These are phyloP conservation scores for Tenrec ecaudatus DNA, from an alignment of 2,113 vertebrate genomes.

Conservation along the genomic window DNA sequence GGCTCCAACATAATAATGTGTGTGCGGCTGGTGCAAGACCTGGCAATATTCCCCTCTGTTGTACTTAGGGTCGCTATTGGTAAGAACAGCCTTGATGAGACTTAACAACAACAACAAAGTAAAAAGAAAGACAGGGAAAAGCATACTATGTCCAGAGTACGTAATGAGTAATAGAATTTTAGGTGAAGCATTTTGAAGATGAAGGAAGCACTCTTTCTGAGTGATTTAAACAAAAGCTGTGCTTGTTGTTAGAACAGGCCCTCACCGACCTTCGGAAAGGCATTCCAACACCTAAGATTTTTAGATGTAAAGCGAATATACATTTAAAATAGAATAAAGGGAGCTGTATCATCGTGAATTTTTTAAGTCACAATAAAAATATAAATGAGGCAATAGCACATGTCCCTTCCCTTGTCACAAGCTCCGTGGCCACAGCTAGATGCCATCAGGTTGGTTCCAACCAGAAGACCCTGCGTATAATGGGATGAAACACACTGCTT, in stretches of 20 bases:
- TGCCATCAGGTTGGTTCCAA: too few relatives aligned
- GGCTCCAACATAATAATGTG: too few relatives aligned
- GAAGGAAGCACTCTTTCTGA: not conserved
- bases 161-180: not conserved
- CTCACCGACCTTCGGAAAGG: not conserved
- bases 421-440: not conserved
- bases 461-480: too few relatives aligned
- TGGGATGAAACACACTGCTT: too few relatives aligned
- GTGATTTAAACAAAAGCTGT: not conserved
- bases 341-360: not conserved
- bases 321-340: constrained; percentile 6
- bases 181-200: not conserved
- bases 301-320: not conserved
- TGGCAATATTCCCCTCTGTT: too few relatives aligned
- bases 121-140: too few relatives aligned
- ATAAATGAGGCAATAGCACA: not conserved
- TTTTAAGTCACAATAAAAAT: not conserved
- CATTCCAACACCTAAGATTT: constrained; percentile 9
- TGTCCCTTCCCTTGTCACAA: not conserved
- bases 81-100: too few relatives aligned
- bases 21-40: too few relatives aligned
- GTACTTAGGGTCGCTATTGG: too few relatives aligned
- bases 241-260: not conserved
- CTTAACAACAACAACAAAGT: too few relatives aligned
- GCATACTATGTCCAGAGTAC: too few relatives aligned